phyloP scores from a whole-genome alignment of 2,797 vertebrate genomes.

The Bryconaethiops microstoma region DNA sequence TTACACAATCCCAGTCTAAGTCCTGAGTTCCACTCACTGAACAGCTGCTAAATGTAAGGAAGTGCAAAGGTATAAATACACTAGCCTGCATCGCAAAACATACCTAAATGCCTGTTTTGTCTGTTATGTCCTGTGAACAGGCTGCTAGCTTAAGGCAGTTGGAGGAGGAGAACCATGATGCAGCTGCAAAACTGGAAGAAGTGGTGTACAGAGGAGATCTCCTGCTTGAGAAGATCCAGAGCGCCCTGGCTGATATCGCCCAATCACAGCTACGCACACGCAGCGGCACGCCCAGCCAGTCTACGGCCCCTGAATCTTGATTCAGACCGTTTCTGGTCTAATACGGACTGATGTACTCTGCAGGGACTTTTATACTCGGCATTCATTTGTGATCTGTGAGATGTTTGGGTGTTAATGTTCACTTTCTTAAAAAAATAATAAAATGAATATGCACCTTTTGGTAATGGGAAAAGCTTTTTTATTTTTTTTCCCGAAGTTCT shows the following conservation, averaged over 20 bases:
- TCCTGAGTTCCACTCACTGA: too few species aligned
- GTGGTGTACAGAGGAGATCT: slow-evolving; percentile 91
- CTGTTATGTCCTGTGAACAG: slow-evolving; percentile 66
- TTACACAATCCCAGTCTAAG: too few species aligned
- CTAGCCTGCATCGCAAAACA: not conserved
- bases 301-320: slow-evolving; percentile 81
- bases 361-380: slow-evolving; percentile 36
- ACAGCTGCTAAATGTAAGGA: too few species aligned
- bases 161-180: slow-evolving; percentile 96
- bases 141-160: slow-evolving; percentile 91
- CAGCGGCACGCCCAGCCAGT: slow-evolving; percentile 82
- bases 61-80: too few species aligned
- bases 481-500: not conserved
- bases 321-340: slow-evolving; percentile 21
- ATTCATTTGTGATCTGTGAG: not conserved
- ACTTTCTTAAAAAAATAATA: not conserved
- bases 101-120: not conserved
- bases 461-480: not conserved
- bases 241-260: slow-evolving; percentile 93
- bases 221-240: slow-evolving; percentile 96
- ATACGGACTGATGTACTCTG: slow-evolving; percentile 15
- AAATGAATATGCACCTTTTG: not conserved
- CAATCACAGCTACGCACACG: slow-evolving; percentile 95
- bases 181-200: slow-evolving; percentile 90
- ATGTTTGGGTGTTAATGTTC: not conserved